Evolutionary conservation across 2,113 vertebrate genomes (phyloP), one percentile per base, ranked within the genome.

Genomic region (Mugil cephalus): DNA sequence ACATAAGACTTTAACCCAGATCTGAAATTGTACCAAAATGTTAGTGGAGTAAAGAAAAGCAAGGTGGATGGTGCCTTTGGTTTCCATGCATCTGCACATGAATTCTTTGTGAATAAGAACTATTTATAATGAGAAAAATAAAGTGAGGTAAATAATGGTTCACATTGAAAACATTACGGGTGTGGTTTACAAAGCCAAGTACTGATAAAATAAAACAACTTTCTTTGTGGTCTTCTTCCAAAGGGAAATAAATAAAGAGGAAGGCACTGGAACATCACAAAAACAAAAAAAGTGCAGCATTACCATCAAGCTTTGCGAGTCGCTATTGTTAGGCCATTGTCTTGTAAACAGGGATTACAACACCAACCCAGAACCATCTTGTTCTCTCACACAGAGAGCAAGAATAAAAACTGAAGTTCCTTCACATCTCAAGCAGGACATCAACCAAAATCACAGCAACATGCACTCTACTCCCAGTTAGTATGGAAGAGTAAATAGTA

Each of bases 391-490:
- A 7, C 34, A 65, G 34, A 71, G 45, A 64, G 48, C 58, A 67
- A 70, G 67, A 66, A 59, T 15, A 17, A 55, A 11, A 59, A 69
- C 50, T 42, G 17, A 8, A 69, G 35, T 80, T 50, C 66, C 47
- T 47, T 54, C 68, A 72, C 69, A 68, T 71, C 69, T 70, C 76
- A 83, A 65, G 80, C 73, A 43, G 34, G 48, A 78, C 38, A 43
- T 54, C 19, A 81, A 56, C 42, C 51, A 59, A 62, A 74, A 58
- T 56, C 51, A 61, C 62, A 79, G 65, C 62, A 43, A 75, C 89
- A 93, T 93, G 91, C 92, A 93, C 50, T 60, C 71, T 64, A 59
- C 55, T 35, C 86, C 71, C 80, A 38, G 87, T 93, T 93, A 93
- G 92, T 93, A 85, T 38, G 53, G 69, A 78, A 14, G 74, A 65